Base-by-base conservation (phyloP, 2,888 invertebrate species). In the Glyphotaelius pellucidus region DNA sequence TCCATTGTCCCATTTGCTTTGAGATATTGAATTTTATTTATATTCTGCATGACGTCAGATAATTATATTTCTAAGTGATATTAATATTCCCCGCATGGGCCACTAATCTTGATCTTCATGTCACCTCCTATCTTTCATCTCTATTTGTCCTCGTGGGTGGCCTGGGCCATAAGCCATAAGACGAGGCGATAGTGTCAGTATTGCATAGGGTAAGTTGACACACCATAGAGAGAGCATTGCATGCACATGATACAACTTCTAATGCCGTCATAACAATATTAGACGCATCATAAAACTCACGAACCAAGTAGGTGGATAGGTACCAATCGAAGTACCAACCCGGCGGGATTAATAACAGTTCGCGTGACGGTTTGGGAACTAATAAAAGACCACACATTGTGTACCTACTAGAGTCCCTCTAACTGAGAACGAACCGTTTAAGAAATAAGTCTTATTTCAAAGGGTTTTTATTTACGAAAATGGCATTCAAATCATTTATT, bases 221-320 rank as follows among this genome's bases (percentile, higher is more conserved):
- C n/a, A 67, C 67, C 25, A 52, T 52, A 52, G 52, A 52, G 52
- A 52, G 52, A 52, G 52, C 52, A 67, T 67, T 25, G 67, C 67
- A 67, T 67, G 67, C 67, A 67, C 67, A 67, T 67, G 67, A 67
- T 67, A 67, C 67, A 67, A 67, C 67, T 67, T 67, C 67, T 67
- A 67, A 67, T 67, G 67, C 67, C 67, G 67, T 67, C 67, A 67
- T 67, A 67, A 67, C 67, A 67, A 67, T 67, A 67, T 67, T 67
- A 67, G 67, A 67, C n/a, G 67, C 67, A 67, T 67, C 67, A 67
- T 67, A 67, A 67, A 67, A 67, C 67, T 52, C 19, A 52, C 52
- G 52, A 52, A 52, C 52, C 52, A 52, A 19, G 2, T 52, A 15
- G 12, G 47, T 47, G 15, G 47, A 2, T 42, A 12, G 47, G 47